Conservation (phyloP, 35 echinoderm and acorn worm species). For the Chiridota heheva region DNA sequence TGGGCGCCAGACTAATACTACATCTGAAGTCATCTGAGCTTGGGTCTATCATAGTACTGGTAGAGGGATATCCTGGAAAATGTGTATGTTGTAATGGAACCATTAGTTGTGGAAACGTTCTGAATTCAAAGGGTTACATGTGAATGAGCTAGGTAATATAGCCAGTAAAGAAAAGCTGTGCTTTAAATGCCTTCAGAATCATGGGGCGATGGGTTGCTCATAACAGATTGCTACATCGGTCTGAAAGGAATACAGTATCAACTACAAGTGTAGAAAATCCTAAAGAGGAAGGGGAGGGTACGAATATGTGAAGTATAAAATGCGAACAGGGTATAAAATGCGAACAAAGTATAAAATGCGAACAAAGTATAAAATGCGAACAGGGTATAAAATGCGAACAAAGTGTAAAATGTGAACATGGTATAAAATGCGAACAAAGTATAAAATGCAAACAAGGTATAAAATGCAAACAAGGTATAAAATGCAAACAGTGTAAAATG, state of each 20-base stretch:
- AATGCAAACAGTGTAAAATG: too few relatives aligned
- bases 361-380: too few relatives aligned
- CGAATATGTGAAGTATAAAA: too few relatives aligned
- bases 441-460: too few relatives aligned
- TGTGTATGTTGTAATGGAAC: not conserved
- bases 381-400: too few relatives aligned
- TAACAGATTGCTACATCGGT: not conserved
- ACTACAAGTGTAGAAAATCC: too few relatives aligned
- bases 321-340: too few relatives aligned
- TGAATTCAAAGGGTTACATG: not conserved
- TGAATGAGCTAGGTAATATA: not conserved
- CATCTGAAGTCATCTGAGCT: not conserved
- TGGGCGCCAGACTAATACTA: not conserved
- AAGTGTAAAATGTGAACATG: too few relatives aligned
- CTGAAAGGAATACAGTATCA: not conserved
- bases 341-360: too few relatives aligned
- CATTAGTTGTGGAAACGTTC: not conserved
- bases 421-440: too few relatives aligned
- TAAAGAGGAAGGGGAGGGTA: too few relatives aligned
- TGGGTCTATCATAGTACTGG: not conserved
- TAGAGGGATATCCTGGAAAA: not conserved
- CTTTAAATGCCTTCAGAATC: not conserved
- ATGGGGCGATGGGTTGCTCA: not conserved
- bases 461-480: too few relatives aligned
- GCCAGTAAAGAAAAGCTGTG: not conserved